A percentile compares a stretch with the other conserved stretches of the same genome.
Evolutionary conservation across 2,888 invertebrate species (phyloP).

Genomic region (Himalopsyche anomala): DNA sequence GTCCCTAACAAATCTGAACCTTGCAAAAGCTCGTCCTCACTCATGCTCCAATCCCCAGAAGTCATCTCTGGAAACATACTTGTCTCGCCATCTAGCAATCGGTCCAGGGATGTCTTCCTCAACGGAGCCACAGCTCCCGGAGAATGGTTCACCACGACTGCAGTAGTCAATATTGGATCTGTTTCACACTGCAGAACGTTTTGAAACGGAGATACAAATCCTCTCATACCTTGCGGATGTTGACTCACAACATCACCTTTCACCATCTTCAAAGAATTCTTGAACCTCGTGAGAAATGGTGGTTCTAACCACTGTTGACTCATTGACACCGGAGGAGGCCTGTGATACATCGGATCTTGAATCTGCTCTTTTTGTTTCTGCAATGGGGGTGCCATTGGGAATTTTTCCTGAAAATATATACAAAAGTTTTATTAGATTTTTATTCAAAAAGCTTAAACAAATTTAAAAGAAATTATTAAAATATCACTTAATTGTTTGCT

Average conservation of each 20-base stretch:
- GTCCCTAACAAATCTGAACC: conserved; percentile 57
- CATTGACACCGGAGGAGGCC: conserved; percentile 4
- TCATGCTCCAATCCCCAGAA: conserved; percentile 54
- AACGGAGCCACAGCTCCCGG: neutral
- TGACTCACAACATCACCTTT: neutral
- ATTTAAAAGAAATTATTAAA: neutral
- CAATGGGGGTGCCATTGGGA: conserved; percentile 13
- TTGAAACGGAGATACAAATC: neutral
- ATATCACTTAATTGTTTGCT: no score
- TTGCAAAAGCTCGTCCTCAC: conserved; percentile 55
- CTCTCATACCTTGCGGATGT: conserved; percentile 23
- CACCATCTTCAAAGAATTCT: neutral
- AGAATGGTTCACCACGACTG: conserved; percentile 45
- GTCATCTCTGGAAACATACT: conserved; percentile 58
- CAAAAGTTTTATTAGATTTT: neutral
- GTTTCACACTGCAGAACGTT: conserved; percentile 55
- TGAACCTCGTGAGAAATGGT: conserved; percentile 19
- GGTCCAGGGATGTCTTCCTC: conserved; percentile 42
- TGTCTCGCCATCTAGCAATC: conserved; percentile 55
- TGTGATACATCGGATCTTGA: conserved; percentile 19
- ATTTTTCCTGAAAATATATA: conserved; percentile 57
- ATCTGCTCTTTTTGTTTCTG: conserved; percentile 14
- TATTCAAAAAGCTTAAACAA: neutral
- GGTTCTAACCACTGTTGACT: neutral
- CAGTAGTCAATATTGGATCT: conserved; percentile 59